Evolutionary conservation across 2,888 invertebrate genomes (phyloP), one percentile per base, ranked within the genome.

Genomic region (Spilarctia lutea): DNA sequence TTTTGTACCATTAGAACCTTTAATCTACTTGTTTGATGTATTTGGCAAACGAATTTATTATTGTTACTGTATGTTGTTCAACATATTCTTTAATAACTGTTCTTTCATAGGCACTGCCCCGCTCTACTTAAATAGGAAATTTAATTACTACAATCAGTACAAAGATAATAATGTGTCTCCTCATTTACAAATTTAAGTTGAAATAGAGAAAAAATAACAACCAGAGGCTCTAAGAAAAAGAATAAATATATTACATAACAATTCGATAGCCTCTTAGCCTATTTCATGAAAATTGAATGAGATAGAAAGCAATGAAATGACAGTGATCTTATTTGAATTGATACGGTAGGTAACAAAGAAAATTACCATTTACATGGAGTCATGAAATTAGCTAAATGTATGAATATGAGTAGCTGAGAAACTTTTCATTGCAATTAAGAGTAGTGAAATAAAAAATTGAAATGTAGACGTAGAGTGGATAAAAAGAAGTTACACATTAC

Each of bases 251-350:
- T 48, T 75, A 71, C 68, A 75, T 56, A 75, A 75, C 39, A 68
- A 75, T 67, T 72, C 39, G 68, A 72, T 72, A 72, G 71, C 73
- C 74, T 75, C 75, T 77, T 76, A 78, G 75, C 74, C 74, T 74
- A 83, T 83, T 85, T 82, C 82, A 78, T 81, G 82, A 84, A 89
- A 88, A 88, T 86, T 84, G 78, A 85, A 87, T 86, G 82, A 83
- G 82, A 82, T 82, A 82, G 81, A 84, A 83, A 83, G 83, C 84
- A 83, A 84, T 86, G 84, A 86, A 87, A 87, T 86, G 85, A 84
- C 85, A 86, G 84, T 85, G 85, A 88, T 88, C 85, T 88, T 86
- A 87, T 90, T 90, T 88, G 86, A 89, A 89, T 90, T 88, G 88
- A 88, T 88, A 85, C 85, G 86, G 81, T 77, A 87, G 83, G 87